Conservation (phyloP, 2,888 invertebrate species). For the Leuctra nigra region DNA sequence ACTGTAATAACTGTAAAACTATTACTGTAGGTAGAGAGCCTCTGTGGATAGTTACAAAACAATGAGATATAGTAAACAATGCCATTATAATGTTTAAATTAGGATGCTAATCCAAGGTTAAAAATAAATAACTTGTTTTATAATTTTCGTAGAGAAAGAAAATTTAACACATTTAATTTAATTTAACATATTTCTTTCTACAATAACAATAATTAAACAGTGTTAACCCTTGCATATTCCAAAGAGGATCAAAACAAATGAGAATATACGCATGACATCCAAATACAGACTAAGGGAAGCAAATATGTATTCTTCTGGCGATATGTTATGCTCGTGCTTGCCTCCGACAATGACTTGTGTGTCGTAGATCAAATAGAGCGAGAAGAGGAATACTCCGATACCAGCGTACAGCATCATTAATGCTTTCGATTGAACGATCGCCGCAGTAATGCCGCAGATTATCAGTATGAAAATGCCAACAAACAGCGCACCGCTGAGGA, state of each 20-base stretch:
- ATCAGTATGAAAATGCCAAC: constrained; percentile 67
- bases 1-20: no score
- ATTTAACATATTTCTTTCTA: no score
- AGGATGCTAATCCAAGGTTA: no score
- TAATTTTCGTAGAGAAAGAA: no score
- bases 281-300: constrained; percentile 85
- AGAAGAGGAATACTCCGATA: constrained; percentile 81
- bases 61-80: no score
- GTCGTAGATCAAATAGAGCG: constrained; percentile 82
- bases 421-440: constrained; percentile 45
- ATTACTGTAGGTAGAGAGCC: no score
- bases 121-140: no score
- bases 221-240: neutral
- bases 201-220: no score
- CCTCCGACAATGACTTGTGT: constrained; percentile 89
- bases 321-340: constrained; percentile 80
- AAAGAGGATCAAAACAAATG: constrained; percentile 75
- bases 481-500: constrained; percentile 69
- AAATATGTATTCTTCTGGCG: constrained; percentile 92
- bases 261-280: constrained; percentile 84
- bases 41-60: no score
- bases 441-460: constrained; percentile 68
- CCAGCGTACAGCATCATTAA: constrained; percentile 72
- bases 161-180: no score
- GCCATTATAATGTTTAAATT: no score